Conservation (phyloP, 2,113 vertebrate genomes). For the Pachycephala philippinensis region DNA sequence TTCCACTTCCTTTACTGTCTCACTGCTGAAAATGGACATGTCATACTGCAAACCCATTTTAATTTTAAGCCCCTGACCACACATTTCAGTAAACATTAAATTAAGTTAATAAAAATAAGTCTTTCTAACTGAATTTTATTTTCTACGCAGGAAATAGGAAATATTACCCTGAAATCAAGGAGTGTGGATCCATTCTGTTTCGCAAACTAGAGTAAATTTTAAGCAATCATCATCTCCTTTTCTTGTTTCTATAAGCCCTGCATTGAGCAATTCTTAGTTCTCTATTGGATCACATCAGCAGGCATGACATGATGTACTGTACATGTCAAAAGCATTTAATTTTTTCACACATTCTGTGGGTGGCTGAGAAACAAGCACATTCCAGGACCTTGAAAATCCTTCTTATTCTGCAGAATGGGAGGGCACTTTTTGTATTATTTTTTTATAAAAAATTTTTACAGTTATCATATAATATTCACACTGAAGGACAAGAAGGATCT, state of each 20-base stretch:
- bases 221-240: neutral
- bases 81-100: neutral
- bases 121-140: neutral
- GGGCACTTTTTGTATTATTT: neutral
- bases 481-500: neutral
- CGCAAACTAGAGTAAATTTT: neutral
- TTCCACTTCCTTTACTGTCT: neutral
- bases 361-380: conserved; percentile 2
- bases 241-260: neutral
- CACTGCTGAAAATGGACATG: neutral
- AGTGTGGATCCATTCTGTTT: neutral
- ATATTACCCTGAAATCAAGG: neutral
- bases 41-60: neutral
- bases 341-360: conserved; percentile 32
- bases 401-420: neutral
- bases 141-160: neutral
- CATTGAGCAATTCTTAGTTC: neutral
- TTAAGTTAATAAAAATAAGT: neutral
- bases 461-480: neutral
- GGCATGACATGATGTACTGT: conserved; percentile 4
- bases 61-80: neutral
- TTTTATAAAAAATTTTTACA: neutral
- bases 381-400: neutral
- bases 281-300: neutral
- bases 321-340: conserved; percentile 18